phyloP scores from a whole-genome alignment of 2,113 vertebrate species.

The Thunnus maccoyii region DNA sequence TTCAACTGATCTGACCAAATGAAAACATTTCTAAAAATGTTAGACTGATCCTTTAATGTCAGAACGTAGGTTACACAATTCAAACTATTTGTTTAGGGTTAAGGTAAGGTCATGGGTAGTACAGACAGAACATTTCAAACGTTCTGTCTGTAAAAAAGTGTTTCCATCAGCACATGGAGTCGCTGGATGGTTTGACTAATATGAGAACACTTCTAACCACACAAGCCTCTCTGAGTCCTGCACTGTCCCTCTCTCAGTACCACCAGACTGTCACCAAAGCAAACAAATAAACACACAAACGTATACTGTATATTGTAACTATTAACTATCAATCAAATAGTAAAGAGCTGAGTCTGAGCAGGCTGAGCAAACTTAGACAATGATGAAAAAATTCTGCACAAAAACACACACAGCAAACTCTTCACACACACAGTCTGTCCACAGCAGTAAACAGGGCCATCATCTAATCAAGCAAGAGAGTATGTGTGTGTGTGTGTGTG shows the following conservation, averaged over 20 bases:
- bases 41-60: too few relatives aligned
- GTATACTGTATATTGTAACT: neutral
- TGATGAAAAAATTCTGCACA: constrained; percentile 9
- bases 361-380: constrained; percentile 1
- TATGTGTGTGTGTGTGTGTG: too few relatives aligned
- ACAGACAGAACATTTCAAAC: too few relatives aligned
- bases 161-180: too few relatives aligned
- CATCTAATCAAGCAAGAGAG: constrained; percentile 1
- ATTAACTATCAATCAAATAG: neutral
- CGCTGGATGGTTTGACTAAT: too few relatives aligned
- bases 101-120: too few relatives aligned
- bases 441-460: neutral
- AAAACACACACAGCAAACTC: constrained; percentile 12
- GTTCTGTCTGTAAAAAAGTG: too few relatives aligned
- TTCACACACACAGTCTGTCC: neutral
- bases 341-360: constrained; percentile 3
- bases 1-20: neutral
- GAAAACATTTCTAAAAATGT: too few relatives aligned
- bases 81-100: too few relatives aligned
- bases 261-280: neutral
- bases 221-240: neutral
- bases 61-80: too few relatives aligned
- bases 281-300: neutral
- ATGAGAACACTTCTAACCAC: neutral
- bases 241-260: neutral